Evolutionary conservation across 2,113 vertebrate genomes (phyloP), one percentile per base, ranked within the genome.

Genomic region (Myotis brandtii): DNA sequence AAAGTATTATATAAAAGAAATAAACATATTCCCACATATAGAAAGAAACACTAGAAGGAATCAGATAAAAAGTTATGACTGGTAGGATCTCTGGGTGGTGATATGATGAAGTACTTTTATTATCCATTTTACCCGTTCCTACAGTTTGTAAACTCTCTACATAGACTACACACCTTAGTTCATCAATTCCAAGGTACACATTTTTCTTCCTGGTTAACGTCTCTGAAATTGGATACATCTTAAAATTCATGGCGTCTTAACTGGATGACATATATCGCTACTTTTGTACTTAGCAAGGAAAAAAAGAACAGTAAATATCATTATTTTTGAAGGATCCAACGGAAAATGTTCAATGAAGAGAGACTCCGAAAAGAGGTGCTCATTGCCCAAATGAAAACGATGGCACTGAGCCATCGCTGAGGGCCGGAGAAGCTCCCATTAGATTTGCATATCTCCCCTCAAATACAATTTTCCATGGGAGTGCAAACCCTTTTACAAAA

Each of bases 181-280:
- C 37, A 79, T 54, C 40, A 82, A 11, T 62, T 96, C 81, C 30
- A 73, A 40, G 23, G 20, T 18, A 56, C 8, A 54, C 13, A 43
- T 66, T 70, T 87, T 89, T 72, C 77, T 89, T 86, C 43, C 62
- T 32, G 67, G 72, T 79, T 79, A 54, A 37, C 46, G 82, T 81
- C 56, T 88, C 85, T 93, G 34, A 95, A 96, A 88, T 67, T 73
- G n/a, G 21, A 52, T 40, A 40, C 20, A 82, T 66, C 46, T 82
- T 67, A 91, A 94, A 86, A 89, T 3, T 30, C 34, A 75, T n/a
- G 46, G 32, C 37, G 66, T 66, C 32, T 54, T 86, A 16, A 40
- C n/a, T 69, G 17, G 11, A 34, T 13, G 54, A 46, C 2, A 62
- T 40, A 46, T 27, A 69, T 8, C 40, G 59, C 43, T 59, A 40